Evolutionary conservation across 92 coral and sea anemone genomes (phyloP), one percentile per base, ranked within the genome.

Genomic region (Montipora capitata): DNA sequence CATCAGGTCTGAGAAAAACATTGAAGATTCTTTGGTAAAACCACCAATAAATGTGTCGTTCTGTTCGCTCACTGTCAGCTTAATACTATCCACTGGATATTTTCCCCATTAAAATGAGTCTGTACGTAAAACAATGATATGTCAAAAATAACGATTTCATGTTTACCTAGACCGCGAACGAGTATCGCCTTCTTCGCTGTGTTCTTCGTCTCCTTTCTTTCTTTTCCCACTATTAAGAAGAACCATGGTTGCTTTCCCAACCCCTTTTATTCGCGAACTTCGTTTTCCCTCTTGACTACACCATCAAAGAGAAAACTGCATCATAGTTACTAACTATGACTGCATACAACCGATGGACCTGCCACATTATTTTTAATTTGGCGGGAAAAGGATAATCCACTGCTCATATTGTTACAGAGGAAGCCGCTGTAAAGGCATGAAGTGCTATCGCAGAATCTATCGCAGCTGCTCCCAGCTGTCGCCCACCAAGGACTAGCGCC

Each of bases 1-100:
- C 99, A 88, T 97, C 99, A 72, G 87, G 79, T 67, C 99, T 97
- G 45, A 27, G 38, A 11, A 40, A 43, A 66, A 35, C 48, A 44
- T 5, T 66, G 15, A 11, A 49, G 43, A 18, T 68, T 3, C 10
- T 54, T 7, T 12, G 3, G 14, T 54, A 9, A 8, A 54, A 8
- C 0, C 12, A 54, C 13, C 2, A 8, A 12, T 3, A 54, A 54
- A 54, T 54, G 14, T 54, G 61, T 11, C 10, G 13, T 2, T 54
- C 61, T 9, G 17, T 58, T 58, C n/a, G 64, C 4, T 11, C 64
- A 15, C 11, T 58, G 52, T 48, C 6, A 48, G 52, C 52, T 48
- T 48, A 48, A 48, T 48, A 48, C 6, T 48, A 5, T 48, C 52
- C 52, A 48, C 10, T 9, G 6, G 10, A 48, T 5, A 48, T n/a